phyloP scores from a whole-genome alignment of 2,888 invertebrate genomes.

The Phymatocera aterrima region DNA sequence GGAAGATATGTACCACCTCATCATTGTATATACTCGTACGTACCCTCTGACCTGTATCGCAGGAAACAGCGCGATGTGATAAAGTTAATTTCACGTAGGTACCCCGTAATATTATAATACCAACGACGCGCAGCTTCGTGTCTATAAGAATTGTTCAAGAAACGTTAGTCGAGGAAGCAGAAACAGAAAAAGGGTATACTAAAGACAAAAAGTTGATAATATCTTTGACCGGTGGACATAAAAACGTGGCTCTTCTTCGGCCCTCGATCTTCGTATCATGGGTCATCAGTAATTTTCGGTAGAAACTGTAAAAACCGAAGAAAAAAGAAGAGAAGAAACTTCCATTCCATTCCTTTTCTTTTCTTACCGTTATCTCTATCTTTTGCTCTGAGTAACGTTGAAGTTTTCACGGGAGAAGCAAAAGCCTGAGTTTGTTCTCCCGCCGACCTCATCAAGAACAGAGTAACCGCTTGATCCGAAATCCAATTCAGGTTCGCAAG shows the following conservation, averaged over 20 bases:
- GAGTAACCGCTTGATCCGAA: slow-evolving; percentile 26
- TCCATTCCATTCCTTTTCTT: no score
- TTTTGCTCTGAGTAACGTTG: neutral
- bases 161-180: neutral
- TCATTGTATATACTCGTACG: no score
- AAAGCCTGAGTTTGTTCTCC: slow-evolving; percentile 1
- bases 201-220: neutral
- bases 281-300: no score
- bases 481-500: neutral
- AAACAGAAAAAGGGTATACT: neutral
- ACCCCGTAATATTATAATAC: no score
- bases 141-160: no score
- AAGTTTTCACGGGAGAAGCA: neutral
- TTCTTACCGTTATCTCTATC: no score
- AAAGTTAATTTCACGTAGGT: no score
- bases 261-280: no score
- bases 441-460: slow-evolving; percentile 11
- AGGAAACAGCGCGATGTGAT: no score
- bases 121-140: no score
- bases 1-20: no score
- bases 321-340: neutral
- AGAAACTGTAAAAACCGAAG: neutral
- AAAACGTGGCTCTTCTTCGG: neutral
- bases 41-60: no score
- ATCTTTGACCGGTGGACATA: neutral